Conservation (phyloP, 2,888 invertebrate genomes). For the Zootermopsis nevadensis region DNA sequence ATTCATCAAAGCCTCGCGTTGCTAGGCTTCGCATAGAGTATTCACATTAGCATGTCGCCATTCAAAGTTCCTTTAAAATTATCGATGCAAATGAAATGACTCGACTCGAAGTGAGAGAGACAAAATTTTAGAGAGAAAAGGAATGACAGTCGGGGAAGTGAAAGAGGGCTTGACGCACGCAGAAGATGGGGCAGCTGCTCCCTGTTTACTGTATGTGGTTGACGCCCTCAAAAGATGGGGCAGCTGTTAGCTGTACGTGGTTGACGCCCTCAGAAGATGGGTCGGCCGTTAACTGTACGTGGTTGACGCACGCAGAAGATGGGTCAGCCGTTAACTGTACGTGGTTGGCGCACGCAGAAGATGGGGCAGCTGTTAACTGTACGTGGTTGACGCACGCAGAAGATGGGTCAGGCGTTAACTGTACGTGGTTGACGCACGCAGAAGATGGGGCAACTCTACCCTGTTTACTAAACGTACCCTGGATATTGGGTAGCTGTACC, state of each 20-base stretch:
- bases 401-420: too few species aligned
- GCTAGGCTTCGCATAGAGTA: conserved; percentile 39
- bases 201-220: too few species aligned
- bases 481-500: too few species aligned
- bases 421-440: conserved; percentile 43
- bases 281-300: too few species aligned
- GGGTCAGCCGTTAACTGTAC: too few species aligned
- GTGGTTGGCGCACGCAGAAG: too few species aligned
- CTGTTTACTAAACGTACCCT: too few species aligned
- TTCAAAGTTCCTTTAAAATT: conserved; percentile 54
- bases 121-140: conserved; percentile 38
- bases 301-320: too few species aligned
- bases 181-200: neutral
- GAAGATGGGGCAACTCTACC: neutral
- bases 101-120: conserved; percentile 47
- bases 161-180: conserved; percentile 39
- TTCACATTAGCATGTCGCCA: conserved; percentile 53
- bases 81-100: conserved; percentile 54
- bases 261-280: too few species aligned
- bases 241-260: too few species aligned
- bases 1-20: conserved; percentile 52
- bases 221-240: too few species aligned
- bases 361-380: too few species aligned
- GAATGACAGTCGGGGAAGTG: conserved; percentile 41
- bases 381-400: conserved; percentile 40